phyloP scores from a whole-genome alignment of 2,888 invertebrate species.

The Nomada lathburiana region DNA sequence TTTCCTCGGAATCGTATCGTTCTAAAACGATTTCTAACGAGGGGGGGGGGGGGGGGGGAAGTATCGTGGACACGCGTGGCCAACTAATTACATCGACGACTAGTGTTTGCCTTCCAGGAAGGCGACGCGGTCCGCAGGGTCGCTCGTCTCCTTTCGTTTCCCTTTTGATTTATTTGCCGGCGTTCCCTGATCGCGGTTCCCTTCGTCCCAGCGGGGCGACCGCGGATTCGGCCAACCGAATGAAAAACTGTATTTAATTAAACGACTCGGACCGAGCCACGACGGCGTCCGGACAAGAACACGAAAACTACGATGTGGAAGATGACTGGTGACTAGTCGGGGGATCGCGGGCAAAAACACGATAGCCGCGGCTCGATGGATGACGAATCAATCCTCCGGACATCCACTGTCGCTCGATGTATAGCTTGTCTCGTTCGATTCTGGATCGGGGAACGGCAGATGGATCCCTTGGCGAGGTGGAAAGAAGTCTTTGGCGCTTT shows the following conservation, averaged over 20 bases:
- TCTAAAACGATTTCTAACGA: neutral
- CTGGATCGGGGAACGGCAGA: neutral
- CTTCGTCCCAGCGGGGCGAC: conserved; percentile 55
- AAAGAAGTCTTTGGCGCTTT: neutral
- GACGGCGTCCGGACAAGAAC: conserved; percentile 47
- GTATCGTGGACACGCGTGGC: conserved; percentile 74
- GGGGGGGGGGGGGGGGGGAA: conserved; percentile 24
- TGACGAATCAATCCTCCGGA: conserved; percentile 74
- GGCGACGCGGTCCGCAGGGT: conserved; percentile 73
- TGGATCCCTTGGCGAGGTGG: neutral
- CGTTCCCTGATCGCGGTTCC: conserved; percentile 45
- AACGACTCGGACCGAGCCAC: conserved; percentile 65
- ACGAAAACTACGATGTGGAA: conserved; percentile 68
- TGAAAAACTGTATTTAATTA: conserved; percentile 82
- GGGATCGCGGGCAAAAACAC: conserved; percentile 79
- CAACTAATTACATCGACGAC: conserved; percentile 81
- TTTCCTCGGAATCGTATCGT: too few species aligned
- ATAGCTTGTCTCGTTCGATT: conserved; percentile 24
- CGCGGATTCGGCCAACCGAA: conserved; percentile 66
- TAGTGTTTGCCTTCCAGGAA: conserved; percentile 80
- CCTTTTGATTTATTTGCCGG: conserved; percentile 68
- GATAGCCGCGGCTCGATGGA: conserved; percentile 65
- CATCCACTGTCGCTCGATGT: conserved; percentile 42
- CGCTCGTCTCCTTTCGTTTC: conserved; percentile 44
- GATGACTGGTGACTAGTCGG: conserved; percentile 73